phyloP scores from a whole-genome alignment of 2,888 invertebrate species.

The Emmelina monodactyla region DNA sequence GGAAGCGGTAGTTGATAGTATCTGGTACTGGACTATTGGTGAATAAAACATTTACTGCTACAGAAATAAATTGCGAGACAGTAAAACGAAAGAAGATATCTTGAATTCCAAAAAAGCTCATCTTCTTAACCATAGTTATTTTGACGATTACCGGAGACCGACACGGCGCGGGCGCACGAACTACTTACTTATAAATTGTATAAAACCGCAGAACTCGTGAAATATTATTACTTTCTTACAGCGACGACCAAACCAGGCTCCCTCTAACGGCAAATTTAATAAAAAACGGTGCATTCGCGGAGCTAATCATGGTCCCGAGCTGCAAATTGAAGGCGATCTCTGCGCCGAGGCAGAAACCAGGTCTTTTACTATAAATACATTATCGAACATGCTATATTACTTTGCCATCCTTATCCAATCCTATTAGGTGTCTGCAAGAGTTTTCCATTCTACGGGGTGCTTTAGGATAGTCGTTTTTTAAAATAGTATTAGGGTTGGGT shows the following conservation, averaged over 20 bases:
- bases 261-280: conserved; percentile 19
- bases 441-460: conserved; percentile 37
- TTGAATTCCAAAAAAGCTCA: no score
- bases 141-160: no score
- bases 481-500: conserved; percentile 58
- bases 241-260: conserved; percentile 5
- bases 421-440: conserved; percentile 55
- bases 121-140: no score
- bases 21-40: no score
- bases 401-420: conserved; percentile 60
- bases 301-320: conserved; percentile 41
- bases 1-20: no score
- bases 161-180: no score
- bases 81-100: no score
- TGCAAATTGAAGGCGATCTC: conserved; percentile 47
- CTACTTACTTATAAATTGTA: no score
- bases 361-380: conserved; percentile 57
- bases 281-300: conserved; percentile 26
- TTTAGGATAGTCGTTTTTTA: conserved; percentile 54
- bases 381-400: conserved; percentile 63
- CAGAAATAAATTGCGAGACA: no score
- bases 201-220: neutral
- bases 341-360: conserved; percentile 33
- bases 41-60: no score
- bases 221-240: neutral